Evolutionary conservation across 2,888 invertebrate genomes (phyloP).

Genomic region (Teinopalpus imperialis): DNA sequence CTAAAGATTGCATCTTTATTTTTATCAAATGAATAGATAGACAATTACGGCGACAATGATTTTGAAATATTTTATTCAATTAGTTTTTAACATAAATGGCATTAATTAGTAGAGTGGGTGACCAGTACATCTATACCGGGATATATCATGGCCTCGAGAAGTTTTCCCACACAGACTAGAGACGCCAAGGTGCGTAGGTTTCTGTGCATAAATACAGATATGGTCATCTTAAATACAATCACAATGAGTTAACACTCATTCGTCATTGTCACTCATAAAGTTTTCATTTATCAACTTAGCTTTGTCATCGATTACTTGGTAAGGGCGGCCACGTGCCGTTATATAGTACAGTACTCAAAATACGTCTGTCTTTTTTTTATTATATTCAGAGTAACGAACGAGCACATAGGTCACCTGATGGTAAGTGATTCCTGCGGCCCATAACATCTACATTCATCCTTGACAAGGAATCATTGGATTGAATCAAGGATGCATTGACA

Average conservation of each 20-base stretch:
- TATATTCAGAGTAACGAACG: no score
- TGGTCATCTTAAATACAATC: conserved; percentile 28
- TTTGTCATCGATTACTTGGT: conserved; percentile 5
- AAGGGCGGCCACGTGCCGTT: no score
- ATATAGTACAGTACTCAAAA: no score
- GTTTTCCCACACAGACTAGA: conserved; percentile 55
- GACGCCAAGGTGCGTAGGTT: conserved; percentile 30
- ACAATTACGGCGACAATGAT: conserved; percentile 6
- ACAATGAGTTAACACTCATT: conserved; percentile 14
- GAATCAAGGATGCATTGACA: no score
- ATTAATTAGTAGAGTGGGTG: conserved; percentile 62
- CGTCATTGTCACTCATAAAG: conserved; percentile 19
- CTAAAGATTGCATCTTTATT: not conserved
- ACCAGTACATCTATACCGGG: conserved; percentile 47
- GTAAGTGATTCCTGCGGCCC: no score
- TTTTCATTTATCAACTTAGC: conserved; percentile 13
- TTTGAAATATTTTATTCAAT: conserved; percentile 10
- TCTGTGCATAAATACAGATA: conserved; percentile 28
- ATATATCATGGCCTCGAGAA: conserved; percentile 38
- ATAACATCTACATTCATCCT: no score
- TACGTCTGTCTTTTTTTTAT: no score
- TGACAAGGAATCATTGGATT: no score
- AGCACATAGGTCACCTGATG: no score
- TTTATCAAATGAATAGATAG: not conserved
- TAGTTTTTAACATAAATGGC: conserved; percentile 33